Conservation (phyloP, 2,888 invertebrate genomes). For the Cenopis cana region DNA sequence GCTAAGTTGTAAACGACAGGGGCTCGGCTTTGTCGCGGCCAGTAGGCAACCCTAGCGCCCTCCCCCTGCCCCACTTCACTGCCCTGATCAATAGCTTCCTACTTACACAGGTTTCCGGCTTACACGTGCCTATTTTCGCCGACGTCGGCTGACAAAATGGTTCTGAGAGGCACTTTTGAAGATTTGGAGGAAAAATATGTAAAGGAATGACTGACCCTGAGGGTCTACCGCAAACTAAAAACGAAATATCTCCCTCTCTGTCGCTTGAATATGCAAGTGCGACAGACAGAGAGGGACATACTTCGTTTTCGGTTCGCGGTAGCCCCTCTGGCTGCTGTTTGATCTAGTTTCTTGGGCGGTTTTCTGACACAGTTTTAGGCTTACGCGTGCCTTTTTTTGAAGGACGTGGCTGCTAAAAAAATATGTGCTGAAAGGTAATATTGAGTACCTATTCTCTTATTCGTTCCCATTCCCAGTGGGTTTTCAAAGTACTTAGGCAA, state of each 20-base stretch:
- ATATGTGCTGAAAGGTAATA: too few species aligned
- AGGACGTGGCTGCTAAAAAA: too few species aligned
- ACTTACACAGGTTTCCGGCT: slow-evolving; percentile 64
- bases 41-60: slow-evolving; percentile 45
- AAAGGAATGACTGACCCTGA: slow-evolving; percentile 6
- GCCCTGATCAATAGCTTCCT: slow-evolving; percentile 73
- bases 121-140: slow-evolving; percentile 54
- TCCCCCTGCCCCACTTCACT: slow-evolving; percentile 51
- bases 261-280: too few species aligned
- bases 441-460: too few species aligned
- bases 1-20: slow-evolving; percentile 4
- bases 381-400: background rate
- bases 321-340: background rate
- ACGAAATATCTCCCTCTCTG: too few species aligned
- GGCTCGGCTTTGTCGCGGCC: slow-evolving; percentile 30
- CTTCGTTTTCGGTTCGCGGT: too few species aligned
- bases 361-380: background rate
- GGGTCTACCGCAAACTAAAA: too few species aligned
- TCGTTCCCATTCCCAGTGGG: background rate
- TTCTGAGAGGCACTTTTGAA: slow-evolving; percentile 18
- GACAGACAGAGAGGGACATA: too few species aligned
- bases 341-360: background rate
- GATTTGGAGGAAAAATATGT: slow-evolving; percentile 6
- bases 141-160: slow-evolving; percentile 45
- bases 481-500: background rate